Conservation (phyloP, 2,797 vertebrate genomes). For the Alcedo quadribrachys region DNA sequence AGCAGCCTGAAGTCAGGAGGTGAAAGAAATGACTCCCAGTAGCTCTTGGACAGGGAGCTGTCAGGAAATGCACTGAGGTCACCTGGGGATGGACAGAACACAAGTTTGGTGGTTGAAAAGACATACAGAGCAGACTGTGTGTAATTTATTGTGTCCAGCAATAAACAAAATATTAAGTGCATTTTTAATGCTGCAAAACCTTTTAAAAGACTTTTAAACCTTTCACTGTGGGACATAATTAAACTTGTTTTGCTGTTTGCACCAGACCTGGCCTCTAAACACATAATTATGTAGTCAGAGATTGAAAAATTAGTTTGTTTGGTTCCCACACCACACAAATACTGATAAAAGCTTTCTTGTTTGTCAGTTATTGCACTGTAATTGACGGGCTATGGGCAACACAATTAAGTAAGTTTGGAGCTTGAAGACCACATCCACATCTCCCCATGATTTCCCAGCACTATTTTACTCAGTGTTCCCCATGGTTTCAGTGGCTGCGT, state of each 20-base stretch:
- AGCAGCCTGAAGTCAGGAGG: neutral
- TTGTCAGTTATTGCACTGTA: neutral
- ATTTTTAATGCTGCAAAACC: conserved; percentile 36
- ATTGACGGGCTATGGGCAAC: neutral
- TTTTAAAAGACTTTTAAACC: conserved; percentile 35
- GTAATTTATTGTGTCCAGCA: neutral
- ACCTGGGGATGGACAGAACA: neutral
- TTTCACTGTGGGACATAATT: conserved; percentile 27
- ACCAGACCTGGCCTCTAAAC: neutral
- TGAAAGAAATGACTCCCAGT: neutral
- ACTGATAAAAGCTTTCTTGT: conserved; percentile 43
- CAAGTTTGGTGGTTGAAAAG: neutral
- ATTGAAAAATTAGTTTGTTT: conserved; percentile 33
- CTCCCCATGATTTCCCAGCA: neutral
- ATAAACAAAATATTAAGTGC: conserved; percentile 23
- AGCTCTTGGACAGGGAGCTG: neutral
- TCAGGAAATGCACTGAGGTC: neutral
- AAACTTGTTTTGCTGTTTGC: conserved; percentile 43
- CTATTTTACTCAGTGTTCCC: neutral
- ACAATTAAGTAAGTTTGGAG: neutral
- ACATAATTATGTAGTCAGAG: conserved; percentile 32
- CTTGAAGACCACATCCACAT: neutral
- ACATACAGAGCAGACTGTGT: neutral
- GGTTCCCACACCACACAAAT: neutral
- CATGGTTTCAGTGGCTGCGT: neutral